phyloP scores from a whole-genome alignment of 2,113 vertebrate species.

The Papio anubis region DNA sequence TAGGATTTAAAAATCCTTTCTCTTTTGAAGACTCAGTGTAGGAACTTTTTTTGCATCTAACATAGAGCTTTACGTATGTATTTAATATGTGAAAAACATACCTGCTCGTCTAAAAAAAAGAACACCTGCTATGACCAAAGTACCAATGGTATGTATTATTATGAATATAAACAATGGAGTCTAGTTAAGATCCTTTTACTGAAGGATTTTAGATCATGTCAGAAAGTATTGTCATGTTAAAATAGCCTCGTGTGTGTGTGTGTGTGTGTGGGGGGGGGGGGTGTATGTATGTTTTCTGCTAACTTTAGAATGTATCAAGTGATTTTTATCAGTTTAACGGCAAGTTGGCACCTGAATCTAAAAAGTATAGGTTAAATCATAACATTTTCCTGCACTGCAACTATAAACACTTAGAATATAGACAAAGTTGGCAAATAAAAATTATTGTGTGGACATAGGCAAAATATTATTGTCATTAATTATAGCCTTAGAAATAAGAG shows the following conservation, averaged over 20 bases:
- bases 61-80: neutral
- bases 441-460: neutral
- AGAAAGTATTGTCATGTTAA: neutral
- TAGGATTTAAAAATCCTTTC: neutral
- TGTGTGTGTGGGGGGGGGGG: neutral
- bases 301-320: neutral
- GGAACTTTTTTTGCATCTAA: neutral
- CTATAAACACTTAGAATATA: neutral
- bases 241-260: neutral
- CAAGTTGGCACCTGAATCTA: neutral
- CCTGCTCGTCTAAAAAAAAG: neutral
- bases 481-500: neutral
- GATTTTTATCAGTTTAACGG: constrained; percentile 25
- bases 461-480: neutral
- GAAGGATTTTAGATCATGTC: neutral
- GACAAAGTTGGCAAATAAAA: neutral
- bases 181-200: neutral
- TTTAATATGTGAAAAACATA: neutral
- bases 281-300: neutral
- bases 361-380: neutral
- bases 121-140: neutral
- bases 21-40: neutral
- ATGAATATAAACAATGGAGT: neutral
- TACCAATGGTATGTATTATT: neutral
- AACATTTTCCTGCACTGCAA: neutral